phyloP scores from a whole-genome alignment of 2,888 invertebrate genomes.

The Chironomus tentans region DNA sequence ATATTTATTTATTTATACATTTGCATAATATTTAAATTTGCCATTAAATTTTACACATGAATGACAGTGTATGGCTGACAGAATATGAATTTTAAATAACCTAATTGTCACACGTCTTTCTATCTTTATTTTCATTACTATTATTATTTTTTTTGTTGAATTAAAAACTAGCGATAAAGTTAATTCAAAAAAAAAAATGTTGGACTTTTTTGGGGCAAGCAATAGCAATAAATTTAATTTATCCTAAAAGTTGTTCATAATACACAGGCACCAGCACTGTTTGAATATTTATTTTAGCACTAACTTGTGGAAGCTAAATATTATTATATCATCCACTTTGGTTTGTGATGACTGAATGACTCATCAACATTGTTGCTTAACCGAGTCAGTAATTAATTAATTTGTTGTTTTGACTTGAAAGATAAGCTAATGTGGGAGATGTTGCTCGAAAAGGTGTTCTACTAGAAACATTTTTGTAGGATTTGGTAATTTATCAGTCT shows the following conservation, averaged over 20 bases:
- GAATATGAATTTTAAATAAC: constrained; percentile 9
- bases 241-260: no score
- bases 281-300: not conserved
- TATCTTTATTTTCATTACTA: no score
- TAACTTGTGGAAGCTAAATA: not conserved
- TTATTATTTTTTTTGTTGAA: not conserved
- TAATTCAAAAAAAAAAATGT: not conserved
- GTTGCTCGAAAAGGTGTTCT: not conserved
- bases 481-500: no score
- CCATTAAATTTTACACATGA: constrained; percentile 4
- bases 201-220: not conserved
- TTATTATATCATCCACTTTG: no score
- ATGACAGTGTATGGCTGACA: not conserved
- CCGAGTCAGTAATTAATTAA: not conserved
- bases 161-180: not conserved
- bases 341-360: not conserved
- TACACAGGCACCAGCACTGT: not conserved
- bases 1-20: not conserved
- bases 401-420: not conserved
- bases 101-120: not conserved
- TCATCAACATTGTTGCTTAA: no score
- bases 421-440: not conserved
- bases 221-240: not conserved
- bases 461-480: not conserved
- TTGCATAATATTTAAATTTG: constrained; percentile 10